Evolutionary conservation across 2,797 vertebrate genomes (phyloP).

Genomic region (Lepus townsendii): DNA sequence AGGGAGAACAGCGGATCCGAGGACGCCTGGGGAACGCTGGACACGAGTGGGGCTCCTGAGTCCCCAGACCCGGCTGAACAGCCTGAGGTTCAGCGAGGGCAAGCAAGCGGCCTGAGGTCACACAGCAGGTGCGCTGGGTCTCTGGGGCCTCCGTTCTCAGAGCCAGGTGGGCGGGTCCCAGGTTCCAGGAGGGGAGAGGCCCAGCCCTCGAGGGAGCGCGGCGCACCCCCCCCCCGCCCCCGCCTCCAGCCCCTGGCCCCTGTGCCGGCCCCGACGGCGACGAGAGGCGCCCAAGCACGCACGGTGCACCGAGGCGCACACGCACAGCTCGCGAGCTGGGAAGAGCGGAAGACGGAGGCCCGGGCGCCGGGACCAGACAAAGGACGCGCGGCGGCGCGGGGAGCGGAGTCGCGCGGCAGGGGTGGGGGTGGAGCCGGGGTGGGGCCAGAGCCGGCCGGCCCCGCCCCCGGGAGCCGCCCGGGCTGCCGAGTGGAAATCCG

Average conservation of each 20-base stretch:
- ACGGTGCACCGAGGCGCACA: constrained; percentile 46
- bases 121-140: constrained; percentile 31
- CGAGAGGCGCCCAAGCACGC: constrained; percentile 16
- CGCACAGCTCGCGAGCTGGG: constrained; percentile 40
- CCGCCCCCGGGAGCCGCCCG: constrained; percentile 78
- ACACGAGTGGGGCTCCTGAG: neutral
- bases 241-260: neutral
- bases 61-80: neutral
- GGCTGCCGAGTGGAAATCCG: constrained; percentile 70
- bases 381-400: constrained; percentile 75
- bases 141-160: neutral
- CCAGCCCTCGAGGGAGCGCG: neutral
- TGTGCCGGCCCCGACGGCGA: neutral
- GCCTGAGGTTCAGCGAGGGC: constrained; percentile 4
- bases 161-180: constrained; percentile 61
- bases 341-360: constrained; percentile 60
- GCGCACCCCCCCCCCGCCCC: neutral
- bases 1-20: neutral
- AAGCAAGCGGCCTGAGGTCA: constrained; percentile 59
- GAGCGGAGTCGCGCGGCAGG: constrained; percentile 70
- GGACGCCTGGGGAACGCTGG: neutral
- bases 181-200: constrained; percentile 1
- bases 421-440: constrained; percentile 75
- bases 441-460: constrained; percentile 66
- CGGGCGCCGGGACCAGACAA: constrained; percentile 77